A percentile compares a stretch with the other conserved stretches of the same genome.
These are phyloP conservation scores for Paramormyrops kingsleyae DNA, from an alignment of 2,113 vertebrate species.

Conservation along the genomic window DNA sequence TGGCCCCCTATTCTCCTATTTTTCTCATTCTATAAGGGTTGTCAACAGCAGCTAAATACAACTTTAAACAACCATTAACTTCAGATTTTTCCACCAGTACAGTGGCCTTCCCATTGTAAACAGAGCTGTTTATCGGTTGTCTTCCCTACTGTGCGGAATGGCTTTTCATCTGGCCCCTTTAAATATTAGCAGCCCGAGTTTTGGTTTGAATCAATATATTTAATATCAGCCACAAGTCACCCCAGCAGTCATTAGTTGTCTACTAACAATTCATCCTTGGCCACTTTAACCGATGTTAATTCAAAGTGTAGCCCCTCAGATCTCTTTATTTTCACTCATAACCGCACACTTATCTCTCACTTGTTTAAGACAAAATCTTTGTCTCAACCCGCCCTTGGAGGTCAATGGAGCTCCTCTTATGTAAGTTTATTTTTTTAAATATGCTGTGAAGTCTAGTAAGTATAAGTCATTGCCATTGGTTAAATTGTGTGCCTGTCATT, in stretches of 20 bases:
- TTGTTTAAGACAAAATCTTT: background rate
- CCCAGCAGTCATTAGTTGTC: background rate
- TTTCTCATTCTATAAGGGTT: background rate
- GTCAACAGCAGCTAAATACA: background rate
- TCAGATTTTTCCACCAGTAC: background rate
- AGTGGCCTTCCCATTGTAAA: background rate
- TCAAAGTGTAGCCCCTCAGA: background rate
- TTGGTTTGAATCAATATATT: background rate
- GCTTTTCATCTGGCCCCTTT: background rate
- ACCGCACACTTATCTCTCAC: background rate
- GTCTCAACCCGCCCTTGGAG: background rate
- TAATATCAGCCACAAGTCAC: background rate
- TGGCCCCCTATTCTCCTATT: background rate
- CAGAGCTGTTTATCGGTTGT: background rate
- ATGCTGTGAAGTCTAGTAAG: too few relatives aligned
- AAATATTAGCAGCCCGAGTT: background rate
- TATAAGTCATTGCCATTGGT: background rate
- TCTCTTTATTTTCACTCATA: background rate
- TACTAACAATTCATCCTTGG: background rate
- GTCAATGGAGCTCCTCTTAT: too few relatives aligned
- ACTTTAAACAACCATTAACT: constrained; percentile 16
- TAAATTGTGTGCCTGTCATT: background rate
- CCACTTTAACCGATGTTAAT: background rate
- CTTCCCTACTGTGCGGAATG: background rate
- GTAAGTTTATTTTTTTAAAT: too few relatives aligned